Evolutionary conservation across 1,140 invertebrate species (phyloP).

Genomic region (Eupristina koningsbergeri): DNA sequence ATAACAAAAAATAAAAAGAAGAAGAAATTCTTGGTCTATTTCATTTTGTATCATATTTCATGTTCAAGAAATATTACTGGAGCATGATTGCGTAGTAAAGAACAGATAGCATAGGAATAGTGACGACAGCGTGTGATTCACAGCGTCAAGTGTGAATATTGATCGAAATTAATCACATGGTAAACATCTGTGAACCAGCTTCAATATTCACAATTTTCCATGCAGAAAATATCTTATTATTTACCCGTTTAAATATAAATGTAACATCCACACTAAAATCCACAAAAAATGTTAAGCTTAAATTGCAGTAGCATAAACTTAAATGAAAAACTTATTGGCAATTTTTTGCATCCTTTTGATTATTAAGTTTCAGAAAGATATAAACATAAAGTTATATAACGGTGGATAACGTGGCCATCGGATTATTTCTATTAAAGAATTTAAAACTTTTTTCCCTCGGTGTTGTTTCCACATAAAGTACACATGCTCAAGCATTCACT

Average conservation of each 20-base stretch:
- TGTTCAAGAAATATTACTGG: conserved; percentile 36
- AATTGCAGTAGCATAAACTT: not conserved
- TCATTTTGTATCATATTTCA: not conserved
- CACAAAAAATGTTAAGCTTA: not conserved
- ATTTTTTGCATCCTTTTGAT: not conserved
- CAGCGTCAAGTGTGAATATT: conserved; percentile 31
- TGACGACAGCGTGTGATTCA: not conserved
- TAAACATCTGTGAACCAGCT: conserved; percentile 55
- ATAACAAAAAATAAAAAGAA: not conserved
- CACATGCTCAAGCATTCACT: not conserved
- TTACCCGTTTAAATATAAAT: not conserved
- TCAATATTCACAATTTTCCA: conserved; percentile 42
- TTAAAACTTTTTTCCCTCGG: not conserved
- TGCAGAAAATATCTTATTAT: not conserved
- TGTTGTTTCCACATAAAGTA: not conserved
- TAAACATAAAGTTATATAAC: not conserved
- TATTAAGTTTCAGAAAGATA: not conserved
- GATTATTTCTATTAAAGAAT: not conserved
- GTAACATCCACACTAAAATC: not conserved
- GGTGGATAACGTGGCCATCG: not conserved
- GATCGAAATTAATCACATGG: conserved; percentile 57
- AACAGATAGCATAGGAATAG: not conserved
- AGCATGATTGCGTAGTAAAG: not conserved
- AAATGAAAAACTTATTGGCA: not conserved
- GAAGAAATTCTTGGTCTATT: not conserved